These are phyloP conservation scores for Lasius fuliginosus DNA, from an alignment of 2,888 invertebrate genomes.

Conservation along the genomic window DNA sequence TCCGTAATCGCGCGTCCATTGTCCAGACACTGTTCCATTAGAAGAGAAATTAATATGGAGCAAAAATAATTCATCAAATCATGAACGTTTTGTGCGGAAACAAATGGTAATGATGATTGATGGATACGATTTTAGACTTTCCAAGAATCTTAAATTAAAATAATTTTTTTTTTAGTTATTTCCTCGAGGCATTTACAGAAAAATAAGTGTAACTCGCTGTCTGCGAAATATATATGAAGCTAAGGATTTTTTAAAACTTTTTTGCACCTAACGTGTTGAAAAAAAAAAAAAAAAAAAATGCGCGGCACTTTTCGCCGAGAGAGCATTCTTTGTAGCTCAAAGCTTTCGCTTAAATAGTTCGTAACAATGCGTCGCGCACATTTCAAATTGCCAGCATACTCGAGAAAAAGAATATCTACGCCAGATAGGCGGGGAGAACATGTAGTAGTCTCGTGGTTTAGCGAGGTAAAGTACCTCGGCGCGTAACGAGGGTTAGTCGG, in stretches of 20 bases:
- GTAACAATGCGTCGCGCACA: slow-evolving; percentile 46
- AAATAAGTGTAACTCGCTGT: background rate
- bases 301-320: slow-evolving; percentile 9
- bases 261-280: slow-evolving; percentile 20
- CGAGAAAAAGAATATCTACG: slow-evolving; percentile 38
- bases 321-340: slow-evolving; percentile 53
- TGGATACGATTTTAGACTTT: slow-evolving; percentile 9
- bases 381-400: slow-evolving; percentile 39
- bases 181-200: background rate
- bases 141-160: background rate
- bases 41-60: slow-evolving; percentile 18
- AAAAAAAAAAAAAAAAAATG: slow-evolving; percentile 7
- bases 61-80: slow-evolving; percentile 36
- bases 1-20: slow-evolving; percentile 22
- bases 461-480: slow-evolving; percentile 55
- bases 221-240: background rate
- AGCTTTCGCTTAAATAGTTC: slow-evolving; percentile 40
- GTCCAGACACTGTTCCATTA: slow-evolving; percentile 21
- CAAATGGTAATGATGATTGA: background rate
- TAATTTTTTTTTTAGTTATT: background rate
- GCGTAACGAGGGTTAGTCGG: slow-evolving; percentile 54
- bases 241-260: slow-evolving; percentile 19
- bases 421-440: background rate
- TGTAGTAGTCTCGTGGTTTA: slow-evolving; percentile 33
- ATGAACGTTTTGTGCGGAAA: background rate